Percentiles rank a stretch among this genome's conserved stretches.
phyloP scores from a whole-genome alignment of 1,140 invertebrate genomes.

The Gerris buenoi region DNA sequence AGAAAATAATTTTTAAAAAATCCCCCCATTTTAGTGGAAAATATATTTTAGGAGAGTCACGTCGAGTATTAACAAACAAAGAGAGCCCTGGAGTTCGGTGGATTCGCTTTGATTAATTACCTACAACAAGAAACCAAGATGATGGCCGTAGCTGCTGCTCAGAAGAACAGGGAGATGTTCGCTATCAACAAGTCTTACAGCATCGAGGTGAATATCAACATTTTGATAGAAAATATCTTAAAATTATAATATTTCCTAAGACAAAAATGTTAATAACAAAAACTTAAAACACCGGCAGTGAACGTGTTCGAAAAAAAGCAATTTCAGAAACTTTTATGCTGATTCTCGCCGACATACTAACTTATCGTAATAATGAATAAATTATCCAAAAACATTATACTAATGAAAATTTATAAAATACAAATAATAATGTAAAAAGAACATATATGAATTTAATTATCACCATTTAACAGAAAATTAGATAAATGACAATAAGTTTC shows the following conservation, averaged over 20 bases:
- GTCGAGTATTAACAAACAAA: background rate
- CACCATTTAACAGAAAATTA: no score
- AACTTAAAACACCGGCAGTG: background rate
- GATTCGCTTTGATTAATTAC: constrained; percentile 14
- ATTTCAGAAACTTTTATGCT: no score
- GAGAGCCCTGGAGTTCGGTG: constrained; percentile 20
- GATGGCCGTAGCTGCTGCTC: constrained; percentile 73
- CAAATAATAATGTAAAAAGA: no score
- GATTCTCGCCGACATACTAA: no score
- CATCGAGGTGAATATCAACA: constrained; percentile 69
- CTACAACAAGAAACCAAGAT: constrained; percentile 27
- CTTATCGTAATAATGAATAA: no score
- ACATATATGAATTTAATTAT: no score
- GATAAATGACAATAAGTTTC: no score
- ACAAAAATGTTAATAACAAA: background rate
- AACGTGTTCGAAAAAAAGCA: no score
- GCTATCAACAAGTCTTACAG: constrained; percentile 93
- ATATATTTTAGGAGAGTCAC: background rate
- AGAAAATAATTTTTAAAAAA: no score
- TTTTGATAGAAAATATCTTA: background rate
- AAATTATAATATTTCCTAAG: background rate
- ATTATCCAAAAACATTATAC: no score
- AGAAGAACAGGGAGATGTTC: constrained; percentile 84
- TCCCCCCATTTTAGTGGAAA: no score
- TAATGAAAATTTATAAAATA: no score